Conservation (phyloP, 2,797 vertebrate genomes). For the Margarornis squamiger region DNA sequence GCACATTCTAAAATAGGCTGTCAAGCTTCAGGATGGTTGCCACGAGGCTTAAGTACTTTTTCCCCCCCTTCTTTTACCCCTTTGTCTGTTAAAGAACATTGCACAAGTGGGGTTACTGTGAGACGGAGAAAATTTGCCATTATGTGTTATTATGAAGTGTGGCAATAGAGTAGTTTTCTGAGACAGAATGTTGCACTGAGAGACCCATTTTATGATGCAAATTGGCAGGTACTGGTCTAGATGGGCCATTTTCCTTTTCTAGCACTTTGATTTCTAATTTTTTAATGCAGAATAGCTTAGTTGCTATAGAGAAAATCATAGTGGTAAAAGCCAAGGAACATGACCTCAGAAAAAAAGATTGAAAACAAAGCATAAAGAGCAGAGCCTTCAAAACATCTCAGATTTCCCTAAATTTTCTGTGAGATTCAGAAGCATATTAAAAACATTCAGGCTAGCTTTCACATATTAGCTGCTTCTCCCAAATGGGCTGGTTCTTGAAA, state of each 20-base stretch:
- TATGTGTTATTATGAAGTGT: neutral
- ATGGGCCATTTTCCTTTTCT: neutral
- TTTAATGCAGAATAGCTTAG: neutral
- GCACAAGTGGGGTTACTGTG: neutral
- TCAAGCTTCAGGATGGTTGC: neutral
- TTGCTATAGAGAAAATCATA: neutral
- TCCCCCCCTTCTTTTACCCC: neutral
- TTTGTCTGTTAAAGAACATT: neutral
- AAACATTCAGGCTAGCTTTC: neutral
- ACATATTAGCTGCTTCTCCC: neutral
- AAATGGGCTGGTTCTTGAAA: neutral
- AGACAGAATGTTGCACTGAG: neutral
- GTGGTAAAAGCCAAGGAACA: neutral
- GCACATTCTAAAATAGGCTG: neutral
- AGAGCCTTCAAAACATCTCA: neutral
- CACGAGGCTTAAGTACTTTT: neutral
- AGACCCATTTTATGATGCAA: neutral
- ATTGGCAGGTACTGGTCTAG: neutral
- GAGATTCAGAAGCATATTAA: neutral
- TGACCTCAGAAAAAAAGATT: neutral
- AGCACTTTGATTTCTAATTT: neutral
- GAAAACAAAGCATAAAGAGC: neutral
- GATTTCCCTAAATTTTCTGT: neutral
- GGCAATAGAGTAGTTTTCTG: neutral
- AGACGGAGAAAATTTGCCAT: neutral